Evolutionary conservation across 2,888 invertebrate species (phyloP), one percentile per base, ranked within the genome.

Genomic region (Trichogramma dendrolimi): DNA sequence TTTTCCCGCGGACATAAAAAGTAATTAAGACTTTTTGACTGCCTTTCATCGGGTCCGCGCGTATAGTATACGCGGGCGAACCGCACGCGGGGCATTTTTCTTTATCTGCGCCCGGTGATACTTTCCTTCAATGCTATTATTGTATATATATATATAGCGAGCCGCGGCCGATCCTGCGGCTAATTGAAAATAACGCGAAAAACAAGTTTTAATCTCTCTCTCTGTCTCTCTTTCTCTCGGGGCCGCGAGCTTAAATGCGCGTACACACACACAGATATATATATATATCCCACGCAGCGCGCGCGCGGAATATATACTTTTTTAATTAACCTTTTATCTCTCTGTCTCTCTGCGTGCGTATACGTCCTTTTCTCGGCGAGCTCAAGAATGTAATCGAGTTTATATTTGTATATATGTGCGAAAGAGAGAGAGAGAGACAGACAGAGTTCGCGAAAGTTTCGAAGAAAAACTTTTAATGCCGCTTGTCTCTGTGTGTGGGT

Each of bases 21-120:
- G 61, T 61, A 61, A 61, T 61, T 61, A 61, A 61, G 61, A 61
- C 61, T 58, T 54, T 57, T 57, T 39, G 48, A 47, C 27, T 27
- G 27, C 27, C 27, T 27, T 27, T 27, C 27, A 27, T 27, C 27
- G 27, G 27, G 27, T 27, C 27, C 27, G 27, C 27, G 27, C 3
- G 3, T 27, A 27, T 27, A 1, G 27, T 27, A 27, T 27, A 27
- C 27, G 27, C 27, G 55, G 11, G 55, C 48, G 42, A 11, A 43
- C 43, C 40, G 7, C 14, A 42, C 46, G n/a, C 38, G 14, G 14
- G 8, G 38, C 27, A n/a, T 51, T 27, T 49, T 8, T 48, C 39
- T 53, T 39, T 5, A 7, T 48, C 53, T 40, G 27, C 27, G 2
- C 14, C 27, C 8, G 47, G 39, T 50, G n/a, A 8, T 5, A 5